Evolutionary conservation across 2,797 vertebrate genomes (phyloP), one percentile per base, ranked within the genome.

Genomic region (Telmatherina bonti): DNA sequence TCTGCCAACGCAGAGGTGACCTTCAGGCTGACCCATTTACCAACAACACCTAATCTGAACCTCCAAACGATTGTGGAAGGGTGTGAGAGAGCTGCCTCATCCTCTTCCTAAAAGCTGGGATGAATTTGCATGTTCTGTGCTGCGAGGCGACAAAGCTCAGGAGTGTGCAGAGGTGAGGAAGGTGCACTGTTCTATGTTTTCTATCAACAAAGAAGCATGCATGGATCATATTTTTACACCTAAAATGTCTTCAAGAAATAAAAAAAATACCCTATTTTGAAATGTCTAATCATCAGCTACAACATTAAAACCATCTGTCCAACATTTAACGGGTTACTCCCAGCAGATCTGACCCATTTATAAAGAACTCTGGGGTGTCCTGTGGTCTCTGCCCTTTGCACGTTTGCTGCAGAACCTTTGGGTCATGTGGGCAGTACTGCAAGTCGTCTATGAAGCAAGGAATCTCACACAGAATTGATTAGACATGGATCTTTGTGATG

Each of bases 21-120:
- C 86, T 87, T 76, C 67, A 71, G 47, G 11, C 47, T 78, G 83
- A 82, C 74, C 78, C 72, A 54, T 68, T 53, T 53, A 67, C 62
- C 35, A 36, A 41, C 78, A 33, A 63, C 36, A 3, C 60, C 78
- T 75, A 27, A 81, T 71, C 56, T 60, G 10, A 76, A 62, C 45
- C 3, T 58, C 9, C 27, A 72, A 68, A 70, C 12, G 9, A 29
- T 51, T 7, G 45, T 20, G 55, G 70, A 70, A 60, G 67, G 45
- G 16, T 61, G 36, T 0, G 55, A 67, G 20, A 27, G 41, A 61
- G 27, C 22, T 5, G 1, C 7, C 29, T 29, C 49, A 35, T 49
- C 11, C n/a, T 58, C 31, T 15, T 55, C 64, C 54, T 62, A 33
- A 60, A 71, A 54, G 31, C 54, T 1, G 2, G 24, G 61, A 69